Base-by-base conservation (phyloP, 1,140 invertebrate genomes). In the Panulirus ornatus region DNA sequence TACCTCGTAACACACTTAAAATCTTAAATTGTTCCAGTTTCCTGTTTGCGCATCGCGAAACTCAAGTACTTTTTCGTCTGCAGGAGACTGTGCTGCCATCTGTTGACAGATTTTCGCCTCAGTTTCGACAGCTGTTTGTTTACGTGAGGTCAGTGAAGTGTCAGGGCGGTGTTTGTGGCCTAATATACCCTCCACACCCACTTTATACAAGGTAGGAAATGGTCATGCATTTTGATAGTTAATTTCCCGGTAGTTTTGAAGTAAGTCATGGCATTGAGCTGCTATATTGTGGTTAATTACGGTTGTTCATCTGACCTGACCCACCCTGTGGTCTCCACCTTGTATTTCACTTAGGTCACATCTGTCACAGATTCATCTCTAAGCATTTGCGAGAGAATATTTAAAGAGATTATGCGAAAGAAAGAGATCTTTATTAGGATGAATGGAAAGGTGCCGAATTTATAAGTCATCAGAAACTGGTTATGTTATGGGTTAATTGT, bases 81-180 rank as follows among this genome's bases (percentile, higher is more conserved):
- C 40, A 78, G 34, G 16, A 27, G 3, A 9, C 8, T 8, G 75
- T 78, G 75, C 27, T n/a, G 75, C 75, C 75, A 78, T 78, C 75
- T 78, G 75, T 78, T 78, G 75, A 22, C 27, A 44, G 75, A 9
- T 44, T 78, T 78, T 78, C 11, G 27, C 75, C 44, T 78, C 40
- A 78, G 75, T 78, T 78, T 78, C 38, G 75, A 78, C 75, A 78
- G 75, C 75, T 78, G 75, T 78, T 78, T 78, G 40, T 78, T 78
- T 78, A 78, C 75, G 40, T 78, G 40, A 44, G 75, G 9, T 44
- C n/a, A 78, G 75, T 78, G 40, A 44, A 78, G 75, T 78, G 75
- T 44, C 40, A 78, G 75, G 8, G 75, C 40, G 27, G 75, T 78
- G 40, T 22, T 78, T 78, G 27, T n/a, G 2, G n/a, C 75, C 75